These are phyloP conservation scores for Pristionchus mayeri DNA, from an alignment of 2,888 invertebrate species.

Conservation along the genomic window DNA sequence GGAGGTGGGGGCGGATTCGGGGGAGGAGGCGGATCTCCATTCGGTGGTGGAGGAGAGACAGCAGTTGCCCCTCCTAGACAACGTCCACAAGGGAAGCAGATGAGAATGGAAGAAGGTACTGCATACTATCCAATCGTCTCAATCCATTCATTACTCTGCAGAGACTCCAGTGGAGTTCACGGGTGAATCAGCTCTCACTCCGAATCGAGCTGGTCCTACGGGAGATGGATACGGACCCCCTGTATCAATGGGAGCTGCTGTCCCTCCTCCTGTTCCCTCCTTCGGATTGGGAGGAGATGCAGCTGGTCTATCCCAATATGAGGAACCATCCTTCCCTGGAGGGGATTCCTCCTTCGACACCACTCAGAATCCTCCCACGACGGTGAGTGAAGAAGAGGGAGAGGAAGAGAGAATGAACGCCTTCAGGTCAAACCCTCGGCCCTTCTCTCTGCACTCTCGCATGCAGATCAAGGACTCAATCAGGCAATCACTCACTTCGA, in stretches of 20 bases:
- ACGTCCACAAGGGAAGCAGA: neutral
- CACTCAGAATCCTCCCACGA: conserved; percentile 67
- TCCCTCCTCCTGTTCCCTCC: conserved; percentile 69
- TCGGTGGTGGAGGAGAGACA: conserved; percentile 48
- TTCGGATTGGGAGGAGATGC: conserved; percentile 70
- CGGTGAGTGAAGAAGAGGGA: conserved; percentile 56
- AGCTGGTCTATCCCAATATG: conserved; percentile 59
- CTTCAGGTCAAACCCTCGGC: conserved; percentile 70
- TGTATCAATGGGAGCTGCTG: conserved; percentile 64
- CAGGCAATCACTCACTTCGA: conserved; percentile 75
- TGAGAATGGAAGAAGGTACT: conserved; percentile 22
- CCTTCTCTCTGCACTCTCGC: conserved; percentile 70
- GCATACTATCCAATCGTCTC: neutral
- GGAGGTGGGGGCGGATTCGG: conserved; percentile 53
- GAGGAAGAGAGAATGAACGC: neutral
- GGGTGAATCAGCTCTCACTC: conserved; percentile 72
- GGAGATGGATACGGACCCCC: conserved; percentile 75
- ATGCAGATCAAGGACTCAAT: conserved; percentile 74
- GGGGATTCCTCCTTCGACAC: conserved; percentile 55
- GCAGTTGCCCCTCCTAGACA: conserved; percentile 23
- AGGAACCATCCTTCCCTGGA: conserved; percentile 58
- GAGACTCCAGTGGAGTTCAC: conserved; percentile 60
- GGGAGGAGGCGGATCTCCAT: conserved; percentile 50
- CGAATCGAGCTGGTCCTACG: conserved; percentile 71
- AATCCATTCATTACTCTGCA: neutral